Evolutionary conservation across 64 coral and sea anemone genomes (phyloP), one percentile per base, ranked within the genome.

Genomic region (Stylophora pistillata): DNA sequence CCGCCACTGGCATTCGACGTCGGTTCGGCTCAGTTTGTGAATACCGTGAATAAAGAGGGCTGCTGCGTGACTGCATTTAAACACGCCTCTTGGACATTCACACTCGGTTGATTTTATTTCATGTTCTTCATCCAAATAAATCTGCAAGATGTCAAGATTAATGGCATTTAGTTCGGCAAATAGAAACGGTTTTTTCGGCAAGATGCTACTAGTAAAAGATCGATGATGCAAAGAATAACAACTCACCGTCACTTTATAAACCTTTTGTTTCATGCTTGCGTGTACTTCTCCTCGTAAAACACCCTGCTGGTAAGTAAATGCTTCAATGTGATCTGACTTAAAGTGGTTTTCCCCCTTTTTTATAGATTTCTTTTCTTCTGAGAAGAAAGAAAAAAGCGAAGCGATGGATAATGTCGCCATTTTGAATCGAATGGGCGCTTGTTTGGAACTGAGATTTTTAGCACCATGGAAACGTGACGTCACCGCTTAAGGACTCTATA

Each of bases 71-170:
- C 65, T 86, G 83, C 65, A 72, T 69, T 86, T 86, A 37, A 71
- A 86, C 21, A 27, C 30, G 12, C 65, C 83, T 23, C 66, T 72
- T 54, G 83, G 55, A 31, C 57, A 81, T 60, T 81, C 78, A 60
- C 78, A 81, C 29, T 81, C 78, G 14, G 55, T 81, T 1, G 83
- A 86, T 86, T 86, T 86, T n/a, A 86, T 86, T 18, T 71, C 17
- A 72, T n/a, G 10, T 26, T 86, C 33, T 60, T 86, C 34, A 72
- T 86, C 65, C 70, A 86, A 34, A 17, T 86, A 72, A 15, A 72
- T 86, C 41, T 71, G 30, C 13, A 66, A 86, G 28, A 70, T 68
- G 26, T n/a, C 3, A 80, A 80, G 9, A 83, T 65, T 32, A 61
- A 64, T 10, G 56, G 7, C 15, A 57, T 15, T 7, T 57, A 7